Evolutionary conservation across 2,888 invertebrate genomes (phyloP), one percentile per base, ranked within the genome.

Genomic region (Atherix ibis): DNA sequence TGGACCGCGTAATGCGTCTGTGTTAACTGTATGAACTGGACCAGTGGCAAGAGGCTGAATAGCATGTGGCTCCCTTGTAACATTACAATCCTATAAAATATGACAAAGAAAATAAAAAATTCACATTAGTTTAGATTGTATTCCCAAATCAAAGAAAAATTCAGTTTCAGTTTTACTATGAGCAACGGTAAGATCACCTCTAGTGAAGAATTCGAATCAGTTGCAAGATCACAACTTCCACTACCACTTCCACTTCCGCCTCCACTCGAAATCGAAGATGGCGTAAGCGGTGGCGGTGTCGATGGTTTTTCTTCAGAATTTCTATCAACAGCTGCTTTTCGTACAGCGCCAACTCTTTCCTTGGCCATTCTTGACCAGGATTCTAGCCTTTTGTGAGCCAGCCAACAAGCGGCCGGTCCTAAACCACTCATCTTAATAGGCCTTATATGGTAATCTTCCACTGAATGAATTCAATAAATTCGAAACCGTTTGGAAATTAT

Each of bases 361-460:
- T 76, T 70, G 29, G 79, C 79, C 31, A 78, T 76, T 36, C 74
- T 64, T 3, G 79, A 79, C 80, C 80, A 80, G 6, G 77, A 75
- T 54, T 79, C 79, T 28, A 80, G 66, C 42, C 78, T 63, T 54
- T 79, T 79, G 57, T 80, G 79, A 17, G 79, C 76, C 40, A 77
- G 73, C 79, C 79, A 80, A 47, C 77, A 76, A 39, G 76, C 73
- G 12, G 78, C 73, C 37, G 78, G 79, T 46, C 77, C 77, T 48
- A 78, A 63, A 37, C 76, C 76, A 58, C 73, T 73, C 73, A 73
- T 73, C 38, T 44, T 54, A n/a, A n/a, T n/a, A n/a, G n/a, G n/a
- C n/a, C n/a, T n/a, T n/a, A n/a, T n/a, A n/a, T n/a, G n/a, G n/a
- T n/a, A n/a, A n/a, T n/a, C n/a, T n/a, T n/a, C n/a, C n/a, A n/a